phyloP scores from a whole-genome alignment of 2,888 invertebrate species.

The Temnothorax rugatulus region DNA sequence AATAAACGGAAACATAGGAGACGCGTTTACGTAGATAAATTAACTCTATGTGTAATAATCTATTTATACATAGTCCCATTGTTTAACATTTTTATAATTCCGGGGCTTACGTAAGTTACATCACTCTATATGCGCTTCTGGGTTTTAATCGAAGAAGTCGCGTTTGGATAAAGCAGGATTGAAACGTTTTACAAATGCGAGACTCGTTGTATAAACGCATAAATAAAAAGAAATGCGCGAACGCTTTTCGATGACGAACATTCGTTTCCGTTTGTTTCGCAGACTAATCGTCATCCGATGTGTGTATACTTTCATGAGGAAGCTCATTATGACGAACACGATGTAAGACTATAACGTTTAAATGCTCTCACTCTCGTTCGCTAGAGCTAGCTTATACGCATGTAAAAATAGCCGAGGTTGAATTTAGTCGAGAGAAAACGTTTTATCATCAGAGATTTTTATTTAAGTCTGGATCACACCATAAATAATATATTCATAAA shows the following conservation, averaged over 20 bases:
- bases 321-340: conserved; percentile 66
- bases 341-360: conserved; percentile 52
- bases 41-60: conserved; percentile 1
- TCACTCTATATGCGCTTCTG: neutral
- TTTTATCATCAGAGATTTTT: conserved; percentile 54
- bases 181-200: neutral
- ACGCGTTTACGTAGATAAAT: conserved; percentile 8
- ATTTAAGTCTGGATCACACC: conserved; percentile 32
- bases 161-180: neutral
- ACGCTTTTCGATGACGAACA: conserved; percentile 53
- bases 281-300: conserved; percentile 49
- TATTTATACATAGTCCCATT: neutral
- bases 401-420: conserved; percentile 64
- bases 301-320: conserved; percentile 71
- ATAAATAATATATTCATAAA: conserved; percentile 56
- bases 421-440: conserved; percentile 44
- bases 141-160: neutral
- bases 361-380: conserved; percentile 34
- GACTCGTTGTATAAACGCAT: conserved; percentile 9
- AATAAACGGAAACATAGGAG: neutral
- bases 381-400: conserved; percentile 47
- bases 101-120: neutral
- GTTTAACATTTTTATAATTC: neutral
- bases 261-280: conserved; percentile 47
- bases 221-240: conserved; percentile 48